Percentiles rank a stretch among this genome's conserved stretches.
Evolutionary conservation across 2,797 vertebrate genomes (phyloP).

Genomic region (Scleropages formosus): DNA sequence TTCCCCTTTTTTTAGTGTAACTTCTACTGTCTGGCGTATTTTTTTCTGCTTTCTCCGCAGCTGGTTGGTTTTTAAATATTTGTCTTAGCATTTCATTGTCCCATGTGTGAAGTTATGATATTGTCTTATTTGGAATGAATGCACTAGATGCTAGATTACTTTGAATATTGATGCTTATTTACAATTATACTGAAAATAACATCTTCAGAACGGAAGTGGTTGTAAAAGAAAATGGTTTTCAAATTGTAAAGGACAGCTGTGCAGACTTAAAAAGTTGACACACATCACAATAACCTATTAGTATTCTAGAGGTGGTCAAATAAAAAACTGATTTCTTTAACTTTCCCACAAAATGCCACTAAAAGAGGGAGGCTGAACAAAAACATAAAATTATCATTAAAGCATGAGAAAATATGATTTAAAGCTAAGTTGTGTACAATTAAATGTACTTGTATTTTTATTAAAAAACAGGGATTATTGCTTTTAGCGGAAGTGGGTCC

Average conservation of each 20-base stretch:
- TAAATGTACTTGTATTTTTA: too few species aligned
- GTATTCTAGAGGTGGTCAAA: neutral
- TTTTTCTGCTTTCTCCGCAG: neutral
- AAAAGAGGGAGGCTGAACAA: neutral
- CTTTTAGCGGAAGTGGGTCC: too few species aligned
- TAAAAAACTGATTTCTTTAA: neutral
- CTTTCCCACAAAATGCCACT: neutral
- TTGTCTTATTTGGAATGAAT: neutral
- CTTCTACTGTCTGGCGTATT: conserved; percentile 14
- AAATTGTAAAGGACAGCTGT: too few species aligned
- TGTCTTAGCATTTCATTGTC: neutral
- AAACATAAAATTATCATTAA: conserved; percentile 13
- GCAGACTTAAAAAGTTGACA: neutral
- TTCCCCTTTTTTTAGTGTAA: conserved; percentile 1
- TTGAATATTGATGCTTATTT: too few species aligned
- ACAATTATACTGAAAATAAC: too few species aligned
- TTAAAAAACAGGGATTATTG: neutral
- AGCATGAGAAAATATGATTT: neutral
- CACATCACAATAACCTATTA: conserved; percentile 14
- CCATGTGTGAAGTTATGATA: neutral
- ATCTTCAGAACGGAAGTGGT: neutral
- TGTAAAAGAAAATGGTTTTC: neutral
- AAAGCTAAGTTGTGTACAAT: neutral
- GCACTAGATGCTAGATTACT: conserved; percentile 2
- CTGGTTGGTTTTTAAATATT: neutral